phyloP scores from a whole-genome alignment of 2,113 vertebrate genomes.

The Leucopsar rothschildi region DNA sequence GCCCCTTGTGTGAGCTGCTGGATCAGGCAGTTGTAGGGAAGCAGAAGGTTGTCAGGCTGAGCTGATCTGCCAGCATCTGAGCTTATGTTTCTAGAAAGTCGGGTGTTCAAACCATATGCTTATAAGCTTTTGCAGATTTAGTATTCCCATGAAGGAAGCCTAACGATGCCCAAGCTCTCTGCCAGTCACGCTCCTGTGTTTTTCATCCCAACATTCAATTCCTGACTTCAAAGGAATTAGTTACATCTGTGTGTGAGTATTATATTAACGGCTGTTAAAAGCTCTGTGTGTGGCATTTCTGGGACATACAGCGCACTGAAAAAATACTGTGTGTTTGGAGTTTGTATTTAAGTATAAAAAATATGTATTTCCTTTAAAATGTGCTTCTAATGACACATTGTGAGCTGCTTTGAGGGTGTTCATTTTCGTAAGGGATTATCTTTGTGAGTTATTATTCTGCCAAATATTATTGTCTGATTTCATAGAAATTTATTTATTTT shows the following conservation, averaged over 20 bases:
- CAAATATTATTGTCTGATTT: neutral
- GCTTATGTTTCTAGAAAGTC: neutral
- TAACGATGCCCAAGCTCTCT: neutral
- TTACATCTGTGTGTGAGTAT: neutral
- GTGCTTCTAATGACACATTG: neutral
- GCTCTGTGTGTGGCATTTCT: neutral
- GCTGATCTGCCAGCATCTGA: constrained; percentile 2
- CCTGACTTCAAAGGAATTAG: neutral
- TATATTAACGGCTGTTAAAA: neutral
- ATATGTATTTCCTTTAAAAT: neutral
- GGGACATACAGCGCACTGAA: neutral
- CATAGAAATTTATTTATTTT: neutral
- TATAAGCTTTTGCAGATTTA: neutral
- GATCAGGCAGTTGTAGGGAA: neutral
- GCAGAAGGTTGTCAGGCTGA: constrained; percentile 4
- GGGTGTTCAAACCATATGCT: constrained; percentile 6
- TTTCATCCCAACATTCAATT: neutral
- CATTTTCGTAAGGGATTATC: neutral
- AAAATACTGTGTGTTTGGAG: neutral
- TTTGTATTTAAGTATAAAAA: neutral
- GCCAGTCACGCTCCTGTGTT: neutral
- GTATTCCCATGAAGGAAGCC: neutral
- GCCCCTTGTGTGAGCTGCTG: neutral
- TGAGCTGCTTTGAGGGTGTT: neutral
- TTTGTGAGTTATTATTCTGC: neutral